Evolutionary conservation across 2,113 vertebrate genomes (phyloP).

Genomic region (Formicarius rufipectus): DNA sequence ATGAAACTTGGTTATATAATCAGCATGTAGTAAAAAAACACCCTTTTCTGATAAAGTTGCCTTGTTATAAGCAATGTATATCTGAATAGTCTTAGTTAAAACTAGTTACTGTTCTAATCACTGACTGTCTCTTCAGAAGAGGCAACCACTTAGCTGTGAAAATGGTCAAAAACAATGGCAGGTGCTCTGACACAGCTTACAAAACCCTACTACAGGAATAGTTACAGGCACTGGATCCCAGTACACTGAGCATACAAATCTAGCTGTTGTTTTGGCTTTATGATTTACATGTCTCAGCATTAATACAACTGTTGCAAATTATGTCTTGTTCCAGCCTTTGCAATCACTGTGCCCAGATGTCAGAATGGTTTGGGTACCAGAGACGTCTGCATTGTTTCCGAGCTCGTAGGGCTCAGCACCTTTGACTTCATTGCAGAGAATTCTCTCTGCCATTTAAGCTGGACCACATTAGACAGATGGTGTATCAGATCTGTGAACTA

Average conservation of each 20-base stretch:
- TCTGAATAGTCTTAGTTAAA: not conserved
- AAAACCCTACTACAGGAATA: slow-evolving; percentile 85
- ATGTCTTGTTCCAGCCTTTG: not conserved
- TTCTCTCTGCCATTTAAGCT: slow-evolving; percentile 86
- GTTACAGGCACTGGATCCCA: slow-evolving; percentile 78
- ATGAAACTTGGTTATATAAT: not conserved
- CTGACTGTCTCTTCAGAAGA: slow-evolving; percentile 37
- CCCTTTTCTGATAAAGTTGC: not conserved
- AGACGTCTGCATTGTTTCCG: slow-evolving; percentile 87
- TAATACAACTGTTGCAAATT: not conserved
- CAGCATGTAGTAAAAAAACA: not conserved
- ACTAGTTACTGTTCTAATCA: not conserved
- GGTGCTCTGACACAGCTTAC: slow-evolving; percentile 83
- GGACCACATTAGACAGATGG: slow-evolving; percentile 86
- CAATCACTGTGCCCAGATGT: slow-evolving; percentile 85
- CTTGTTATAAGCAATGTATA: not conserved
- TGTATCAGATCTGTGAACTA: slow-evolving; percentile 83
- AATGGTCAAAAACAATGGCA: slow-evolving; percentile 89
- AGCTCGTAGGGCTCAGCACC: slow-evolving; percentile 90
- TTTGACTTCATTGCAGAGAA: slow-evolving; percentile 92
- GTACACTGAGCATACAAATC: slow-evolving; percentile 41
- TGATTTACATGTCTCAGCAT: not conserved
- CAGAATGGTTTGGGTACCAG: slow-evolving; percentile 89
- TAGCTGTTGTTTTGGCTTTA: not conserved
- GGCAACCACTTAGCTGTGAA: slow-evolving; percentile 84